Percentiles rank a stretch among this genome's conserved stretches.
phyloP scores from a whole-genome alignment of 2,888 invertebrate species.

The Chalcis sispes region DNA sequence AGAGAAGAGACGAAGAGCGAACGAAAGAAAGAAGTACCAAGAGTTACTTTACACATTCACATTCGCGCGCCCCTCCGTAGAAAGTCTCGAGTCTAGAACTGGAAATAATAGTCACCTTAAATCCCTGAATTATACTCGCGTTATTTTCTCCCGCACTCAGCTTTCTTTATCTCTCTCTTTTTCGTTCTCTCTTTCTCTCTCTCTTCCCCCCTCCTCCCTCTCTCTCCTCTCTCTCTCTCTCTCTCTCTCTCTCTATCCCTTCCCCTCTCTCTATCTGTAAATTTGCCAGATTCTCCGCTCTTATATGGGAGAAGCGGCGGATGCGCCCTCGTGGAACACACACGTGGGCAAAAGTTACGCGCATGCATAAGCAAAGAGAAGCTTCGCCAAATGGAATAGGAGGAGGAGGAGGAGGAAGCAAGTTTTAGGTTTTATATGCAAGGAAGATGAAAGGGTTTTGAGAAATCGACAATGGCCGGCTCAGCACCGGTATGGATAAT shows the following conservation, averaged over 20 bases:
- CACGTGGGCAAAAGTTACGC: not conserved
- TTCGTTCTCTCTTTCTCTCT: too few species aligned
- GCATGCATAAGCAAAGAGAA: not conserved
- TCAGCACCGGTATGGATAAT: too few species aligned
- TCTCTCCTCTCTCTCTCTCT: conserved; percentile 2
- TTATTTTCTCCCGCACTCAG: conserved; percentile 33
- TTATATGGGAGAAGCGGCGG: too few species aligned
- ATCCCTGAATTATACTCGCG: conserved; percentile 50
- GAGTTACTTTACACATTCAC: not conserved
- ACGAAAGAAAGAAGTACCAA: too few species aligned
- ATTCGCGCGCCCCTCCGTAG: not conserved
- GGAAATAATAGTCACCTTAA: conserved; percentile 52
- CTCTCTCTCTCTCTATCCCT: not conserved
- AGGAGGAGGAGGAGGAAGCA: not conserved
- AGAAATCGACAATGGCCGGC: conserved; percentile 20
- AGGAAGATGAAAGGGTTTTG: not conserved
- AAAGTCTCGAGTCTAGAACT: conserved; percentile 18
- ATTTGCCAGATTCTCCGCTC: conserved; percentile 19
- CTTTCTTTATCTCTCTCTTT: too few species aligned
- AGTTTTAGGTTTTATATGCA: not conserved
- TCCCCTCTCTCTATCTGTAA: conserved; percentile 13
- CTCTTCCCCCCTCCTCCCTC: not conserved
- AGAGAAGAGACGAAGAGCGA: too few species aligned
- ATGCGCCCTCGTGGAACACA: too few species aligned
- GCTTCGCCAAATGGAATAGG: too few species aligned